Conservation (phyloP, 2,888 invertebrate species). For the Macaria liturata region DNA sequence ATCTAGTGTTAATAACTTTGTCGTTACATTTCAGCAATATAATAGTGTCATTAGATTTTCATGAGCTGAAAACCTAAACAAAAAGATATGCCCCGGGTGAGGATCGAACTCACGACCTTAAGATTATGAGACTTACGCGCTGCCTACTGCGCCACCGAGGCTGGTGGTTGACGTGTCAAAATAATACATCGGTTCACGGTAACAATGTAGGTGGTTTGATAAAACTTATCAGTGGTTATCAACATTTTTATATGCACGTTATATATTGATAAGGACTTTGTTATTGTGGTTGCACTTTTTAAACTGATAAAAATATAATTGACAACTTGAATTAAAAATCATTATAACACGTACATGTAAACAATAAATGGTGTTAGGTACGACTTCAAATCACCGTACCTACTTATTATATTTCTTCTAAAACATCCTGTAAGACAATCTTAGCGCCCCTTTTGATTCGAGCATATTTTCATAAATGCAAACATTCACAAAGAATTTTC, state of each 20-base stretch:
- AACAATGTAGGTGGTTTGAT: neutral
- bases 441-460: conserved; percentile 63
- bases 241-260: too few relatives aligned
- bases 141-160: conserved; percentile 72
- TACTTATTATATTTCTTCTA: too few relatives aligned
- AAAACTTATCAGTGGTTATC: too few relatives aligned
- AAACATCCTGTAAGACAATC: conserved; percentile 45
- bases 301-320: neutral
- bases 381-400: too few relatives aligned
- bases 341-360: too few relatives aligned
- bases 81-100: conserved; percentile 94
- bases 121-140: conserved; percentile 95
- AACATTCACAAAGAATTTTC: conserved; percentile 82
- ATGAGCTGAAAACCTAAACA: conserved; percentile 58
- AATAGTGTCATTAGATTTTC: too few relatives aligned
- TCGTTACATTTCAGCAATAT: too few relatives aligned
- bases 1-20: too few relatives aligned
- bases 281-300: neutral
- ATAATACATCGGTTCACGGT: neutral
- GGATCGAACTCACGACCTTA: conserved; percentile 98
- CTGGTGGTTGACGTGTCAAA: conserved; percentile 10
- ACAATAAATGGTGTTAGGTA: too few relatives aligned
- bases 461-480: conserved; percentile 84
- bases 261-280: too few relatives aligned
- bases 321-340: too few relatives aligned